These are phyloP conservation scores for Hyposmocoma kahamanoa DNA, from an alignment of 1,140 invertebrate genomes.

Conservation along the genomic window DNA sequence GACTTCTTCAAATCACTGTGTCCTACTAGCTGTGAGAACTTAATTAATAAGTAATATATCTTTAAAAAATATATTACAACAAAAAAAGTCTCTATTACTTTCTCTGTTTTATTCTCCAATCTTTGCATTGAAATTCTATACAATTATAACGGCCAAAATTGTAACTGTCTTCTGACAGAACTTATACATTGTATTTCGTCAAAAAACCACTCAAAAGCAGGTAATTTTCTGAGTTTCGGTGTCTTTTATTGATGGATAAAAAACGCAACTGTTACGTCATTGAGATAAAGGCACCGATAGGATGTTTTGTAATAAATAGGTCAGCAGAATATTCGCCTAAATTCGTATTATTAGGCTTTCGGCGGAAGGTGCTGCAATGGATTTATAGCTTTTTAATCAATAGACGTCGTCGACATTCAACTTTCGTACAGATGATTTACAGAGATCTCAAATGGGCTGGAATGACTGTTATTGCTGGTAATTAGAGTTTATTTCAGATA, in stretches of 20 bases:
- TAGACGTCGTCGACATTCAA: conserved; percentile 22
- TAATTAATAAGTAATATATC: neutral
- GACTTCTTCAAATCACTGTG: too few species aligned
- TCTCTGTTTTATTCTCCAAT: conserved; percentile 31
- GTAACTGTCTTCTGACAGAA: conserved; percentile 69
- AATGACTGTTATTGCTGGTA: too few species aligned
- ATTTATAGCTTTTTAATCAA: conserved; percentile 66
- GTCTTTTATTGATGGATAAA: conserved; percentile 37
- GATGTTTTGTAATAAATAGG: conserved; percentile 48
- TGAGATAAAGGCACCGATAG: conserved; percentile 49
- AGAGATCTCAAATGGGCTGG: conserved; percentile 20
- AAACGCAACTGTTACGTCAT: conserved; percentile 48
- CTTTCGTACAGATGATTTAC: conserved; percentile 19
- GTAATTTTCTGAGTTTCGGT: conserved; percentile 58
- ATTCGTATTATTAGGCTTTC: conserved; percentile 47
- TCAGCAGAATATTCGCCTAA: conserved; percentile 29
- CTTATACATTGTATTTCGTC: conserved; percentile 45
- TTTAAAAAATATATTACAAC: neutral
- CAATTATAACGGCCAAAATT: conserved; percentile 72
- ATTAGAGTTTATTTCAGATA: too few species aligned
- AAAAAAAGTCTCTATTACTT: conserved; percentile 26
- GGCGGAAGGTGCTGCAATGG: conserved; percentile 29
- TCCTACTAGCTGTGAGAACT: neutral
- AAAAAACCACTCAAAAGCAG: conserved; percentile 60
- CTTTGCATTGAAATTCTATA: conserved; percentile 67